A percentile compares a stretch with the other conserved stretches of the same genome.
These are phyloP conservation scores for Heterochromis multidens DNA, from an alignment of 2,113 vertebrate genomes.

Conservation along the genomic window DNA sequence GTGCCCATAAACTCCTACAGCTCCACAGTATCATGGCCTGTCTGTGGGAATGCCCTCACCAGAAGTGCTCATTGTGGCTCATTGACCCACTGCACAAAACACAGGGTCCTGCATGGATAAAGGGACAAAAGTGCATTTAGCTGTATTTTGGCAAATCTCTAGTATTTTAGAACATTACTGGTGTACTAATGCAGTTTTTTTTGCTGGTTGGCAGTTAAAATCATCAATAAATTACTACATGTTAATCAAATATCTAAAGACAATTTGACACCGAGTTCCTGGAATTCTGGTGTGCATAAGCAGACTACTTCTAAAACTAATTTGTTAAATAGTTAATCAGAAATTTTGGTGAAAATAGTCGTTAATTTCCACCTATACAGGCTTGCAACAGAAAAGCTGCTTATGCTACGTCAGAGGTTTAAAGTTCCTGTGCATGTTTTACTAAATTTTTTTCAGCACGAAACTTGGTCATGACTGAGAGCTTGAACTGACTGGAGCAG, in stretches of 20 bases:
- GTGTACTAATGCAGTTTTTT: neutral
- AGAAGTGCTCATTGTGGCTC: neutral
- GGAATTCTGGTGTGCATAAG: neutral
- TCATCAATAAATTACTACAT: neutral
- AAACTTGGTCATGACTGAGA: neutral
- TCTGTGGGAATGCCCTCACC: neutral
- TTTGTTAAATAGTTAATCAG: neutral
- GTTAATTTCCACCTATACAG: neutral
- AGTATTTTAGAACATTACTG: neutral
- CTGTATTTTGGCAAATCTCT: neutral
- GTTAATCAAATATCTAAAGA: neutral
- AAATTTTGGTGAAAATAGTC: neutral
- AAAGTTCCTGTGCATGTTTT: neutral
- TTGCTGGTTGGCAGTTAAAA: neutral
- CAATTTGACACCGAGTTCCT: neutral
- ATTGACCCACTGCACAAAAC: neutral
- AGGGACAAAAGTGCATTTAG: neutral
- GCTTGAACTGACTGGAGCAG: neutral
- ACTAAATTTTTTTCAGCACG: fast-evolving
- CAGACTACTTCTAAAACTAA: neutral
- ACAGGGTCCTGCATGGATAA: neutral
- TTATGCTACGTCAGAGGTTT: too few relatives aligned
- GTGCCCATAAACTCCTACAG: neutral
- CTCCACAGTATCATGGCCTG: neutral
- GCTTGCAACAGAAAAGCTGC: neutral